Evolutionary conservation across 2,113 vertebrate genomes (phyloP).

Genomic region (Setophaga kirtlandii): DNA sequence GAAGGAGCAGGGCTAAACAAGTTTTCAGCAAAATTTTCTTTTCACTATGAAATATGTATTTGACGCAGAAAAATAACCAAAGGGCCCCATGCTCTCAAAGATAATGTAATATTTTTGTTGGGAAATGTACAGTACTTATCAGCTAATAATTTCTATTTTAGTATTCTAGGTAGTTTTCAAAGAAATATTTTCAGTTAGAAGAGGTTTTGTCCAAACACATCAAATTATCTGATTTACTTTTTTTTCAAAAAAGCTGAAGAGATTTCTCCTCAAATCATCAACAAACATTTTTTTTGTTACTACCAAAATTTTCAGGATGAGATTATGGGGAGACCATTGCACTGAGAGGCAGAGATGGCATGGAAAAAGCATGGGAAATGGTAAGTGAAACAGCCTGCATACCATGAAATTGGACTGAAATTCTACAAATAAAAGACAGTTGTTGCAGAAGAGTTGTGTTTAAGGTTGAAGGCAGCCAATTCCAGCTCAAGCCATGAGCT

Average conservation of each 20-base stretch:
- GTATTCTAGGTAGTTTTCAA: background rate
- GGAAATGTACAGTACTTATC: background rate
- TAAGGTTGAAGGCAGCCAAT: slow-evolving; percentile 10
- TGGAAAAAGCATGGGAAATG: background rate
- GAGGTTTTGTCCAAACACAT: background rate
- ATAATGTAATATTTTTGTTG: background rate
- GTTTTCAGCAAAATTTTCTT: background rate
- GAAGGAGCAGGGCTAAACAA: background rate
- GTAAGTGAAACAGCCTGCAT: background rate
- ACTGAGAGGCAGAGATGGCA: background rate
- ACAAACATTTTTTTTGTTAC: background rate
- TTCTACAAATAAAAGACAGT: slow-evolving; percentile 32
- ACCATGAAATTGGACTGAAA: slow-evolving; percentile 18
- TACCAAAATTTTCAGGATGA: background rate
- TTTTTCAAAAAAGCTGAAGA: background rate
- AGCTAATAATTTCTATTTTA: background rate
- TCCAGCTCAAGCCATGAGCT: background rate
- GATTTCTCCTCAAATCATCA: background rate
- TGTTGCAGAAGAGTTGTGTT: background rate
- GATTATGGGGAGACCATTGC: background rate
- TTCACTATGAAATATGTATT: background rate
- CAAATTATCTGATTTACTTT: background rate
- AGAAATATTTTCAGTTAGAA: background rate
- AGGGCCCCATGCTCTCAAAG: background rate
- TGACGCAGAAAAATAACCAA: background rate